Base-by-base conservation (phyloP, 1,140 invertebrate genomes). In the Lepidotrigona ventralis region DNA sequence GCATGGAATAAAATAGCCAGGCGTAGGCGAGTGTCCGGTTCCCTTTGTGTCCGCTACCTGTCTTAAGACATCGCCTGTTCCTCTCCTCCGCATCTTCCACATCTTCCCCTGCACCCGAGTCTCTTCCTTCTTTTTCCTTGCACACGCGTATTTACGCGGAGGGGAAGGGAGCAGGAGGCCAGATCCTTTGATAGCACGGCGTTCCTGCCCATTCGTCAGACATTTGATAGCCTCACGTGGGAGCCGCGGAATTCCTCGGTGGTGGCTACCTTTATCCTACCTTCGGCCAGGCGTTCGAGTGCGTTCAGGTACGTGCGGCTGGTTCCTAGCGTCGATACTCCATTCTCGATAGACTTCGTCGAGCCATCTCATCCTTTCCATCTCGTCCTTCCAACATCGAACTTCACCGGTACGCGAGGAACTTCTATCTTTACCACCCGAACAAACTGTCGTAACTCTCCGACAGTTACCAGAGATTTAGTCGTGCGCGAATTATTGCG, bases 161-260 rank as follows among this genome's bases (percentile, higher is more conserved):
- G 79, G 77, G 85, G 81, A 76, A 89, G 66, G 83, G 86, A 82
- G n/a, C n/a, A n/a, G 81, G 88, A 80, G 77, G 86, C 84, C 90
- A 92, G 92, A 93, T 93, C 89, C 88, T 92, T 93, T 92, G 93
- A 93, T 94, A 93, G 93, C 91, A 91, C 91, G 78, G 84, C 93
- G 93, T 93, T 93, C 93, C 91, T 93, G 90, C 86, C 88, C 93
- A 93, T 94, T 92, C 92, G 90, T 94, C 93, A 93, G 93, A 93
- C 91, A 94, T 94, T 94, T 94, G 93, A 94, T 94, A 93, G 93
- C 90, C 91, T 90, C 89, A 91, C 90, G 92, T 93, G 92, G 91
- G 92, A 93, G 93, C 90, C 86, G 88, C 91, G 89, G 90, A 92
- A 92, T 92, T 91, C 89, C 84, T 90, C 83, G 39, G 84, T 84